phyloP scores from a whole-genome alignment of 2,888 invertebrate genomes.

The Papilio elwesi region DNA sequence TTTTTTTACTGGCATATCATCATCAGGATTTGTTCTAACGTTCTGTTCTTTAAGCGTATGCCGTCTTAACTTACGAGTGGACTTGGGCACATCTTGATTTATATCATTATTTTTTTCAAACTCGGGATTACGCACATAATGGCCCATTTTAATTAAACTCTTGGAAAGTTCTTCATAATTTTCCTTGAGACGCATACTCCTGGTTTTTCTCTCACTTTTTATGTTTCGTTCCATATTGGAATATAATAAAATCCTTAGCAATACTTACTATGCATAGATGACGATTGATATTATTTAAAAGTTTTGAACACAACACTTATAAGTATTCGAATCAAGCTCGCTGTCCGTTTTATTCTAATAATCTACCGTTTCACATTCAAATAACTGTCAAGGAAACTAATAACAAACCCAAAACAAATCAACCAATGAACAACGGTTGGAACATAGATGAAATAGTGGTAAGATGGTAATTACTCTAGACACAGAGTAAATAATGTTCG shows the following conservation, averaged over 20 bases:
- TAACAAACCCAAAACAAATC: neutral
- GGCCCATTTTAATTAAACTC: constrained; percentile 56
- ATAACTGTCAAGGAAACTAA: constrained; percentile 24
- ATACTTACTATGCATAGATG: constrained; percentile 8
- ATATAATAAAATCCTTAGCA: constrained; percentile 46
- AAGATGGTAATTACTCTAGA: too few species aligned
- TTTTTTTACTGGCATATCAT: constrained; percentile 44
- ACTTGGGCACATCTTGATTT: constrained; percentile 45
- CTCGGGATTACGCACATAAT: constrained; percentile 70
- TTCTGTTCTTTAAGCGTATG: constrained; percentile 61
- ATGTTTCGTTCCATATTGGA: constrained; percentile 48
- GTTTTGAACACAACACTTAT: constrained; percentile 20
- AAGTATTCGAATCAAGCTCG: neutral
- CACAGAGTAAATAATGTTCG: neutral
- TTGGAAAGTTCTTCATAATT: constrained; percentile 50
- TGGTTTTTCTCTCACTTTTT: constrained; percentile 62
- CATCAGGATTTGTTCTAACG: constrained; percentile 47
- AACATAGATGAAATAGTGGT: neutral
- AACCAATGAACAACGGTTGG: neutral
- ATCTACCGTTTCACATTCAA: constrained; percentile 26
- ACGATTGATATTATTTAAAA: constrained; percentile 1
- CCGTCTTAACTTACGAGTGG: constrained; percentile 51
- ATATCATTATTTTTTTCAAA: constrained; percentile 54
- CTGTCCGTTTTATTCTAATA: constrained; percentile 21
- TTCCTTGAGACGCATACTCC: constrained; percentile 61